A percentile compares a stretch with the other conserved stretches of the same genome.
phyloP scores from a whole-genome alignment of 2,888 invertebrate genomes.

The Sesia bembeciformis region DNA sequence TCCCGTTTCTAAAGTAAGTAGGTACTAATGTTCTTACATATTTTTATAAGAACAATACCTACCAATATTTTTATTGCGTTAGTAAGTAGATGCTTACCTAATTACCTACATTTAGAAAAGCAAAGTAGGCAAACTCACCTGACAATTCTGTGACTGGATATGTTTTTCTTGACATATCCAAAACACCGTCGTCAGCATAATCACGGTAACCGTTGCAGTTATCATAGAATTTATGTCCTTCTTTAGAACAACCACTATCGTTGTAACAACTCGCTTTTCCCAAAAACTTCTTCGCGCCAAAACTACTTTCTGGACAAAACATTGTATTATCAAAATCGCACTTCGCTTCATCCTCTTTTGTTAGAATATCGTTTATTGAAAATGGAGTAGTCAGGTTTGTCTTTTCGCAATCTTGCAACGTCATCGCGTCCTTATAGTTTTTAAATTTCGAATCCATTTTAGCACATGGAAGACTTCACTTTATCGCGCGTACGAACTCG shows the following conservation, averaged over 20 bases:
- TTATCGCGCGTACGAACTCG: slow-evolving; percentile 41
- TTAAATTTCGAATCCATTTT: slow-evolving; percentile 64
- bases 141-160: slow-evolving; percentile 64
- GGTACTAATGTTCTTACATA: not conserved
- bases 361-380: slow-evolving; percentile 82
- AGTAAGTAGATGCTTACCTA: too few species aligned
- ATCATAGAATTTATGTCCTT: slow-evolving; percentile 59
- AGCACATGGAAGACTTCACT: slow-evolving; percentile 31
- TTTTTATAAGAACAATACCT: not conserved
- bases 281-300: slow-evolving; percentile 56
- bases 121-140: slow-evolving; percentile 25
- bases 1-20: not conserved
- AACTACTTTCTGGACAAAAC: slow-evolving; percentile 36
- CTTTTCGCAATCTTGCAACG: slow-evolving; percentile 58
- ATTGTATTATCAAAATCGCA: slow-evolving; percentile 59
- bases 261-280: slow-evolving; percentile 33
- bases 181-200: slow-evolving; percentile 53
- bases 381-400: slow-evolving; percentile 76
- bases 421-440: slow-evolving; percentile 42
- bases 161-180: slow-evolving; percentile 69
- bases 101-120: too few species aligned
- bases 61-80: too few species aligned
- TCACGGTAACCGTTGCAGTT: slow-evolving; percentile 52
- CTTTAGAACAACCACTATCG: slow-evolving; percentile 34
- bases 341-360: slow-evolving; percentile 67